Evolutionary conservation across 2,113 vertebrate genomes (phyloP).

Genomic region (Channa argus): DNA sequence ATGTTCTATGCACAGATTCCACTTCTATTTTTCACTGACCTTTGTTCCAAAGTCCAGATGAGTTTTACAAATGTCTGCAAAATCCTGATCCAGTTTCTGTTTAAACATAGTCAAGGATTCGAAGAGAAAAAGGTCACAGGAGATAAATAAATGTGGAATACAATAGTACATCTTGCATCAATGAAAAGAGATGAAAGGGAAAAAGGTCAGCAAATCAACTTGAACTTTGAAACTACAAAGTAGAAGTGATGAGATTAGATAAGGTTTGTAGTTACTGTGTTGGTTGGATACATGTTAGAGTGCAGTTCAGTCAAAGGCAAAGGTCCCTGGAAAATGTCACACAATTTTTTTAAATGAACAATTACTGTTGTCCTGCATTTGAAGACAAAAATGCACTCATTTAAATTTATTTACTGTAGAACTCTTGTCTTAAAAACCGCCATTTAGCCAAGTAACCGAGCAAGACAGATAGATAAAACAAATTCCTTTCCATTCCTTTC

Average conservation of each 20-base stretch:
- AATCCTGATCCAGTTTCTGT: slow-evolving; percentile 16
- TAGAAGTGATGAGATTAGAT: slow-evolving; percentile 21
- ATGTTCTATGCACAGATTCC: slow-evolving; percentile 2
- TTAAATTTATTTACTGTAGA: background rate
- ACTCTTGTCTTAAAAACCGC: too few species aligned
- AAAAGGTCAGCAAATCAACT: slow-evolving; percentile 24
- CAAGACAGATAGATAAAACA: too few species aligned
- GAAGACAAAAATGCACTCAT: slow-evolving; percentile 13
- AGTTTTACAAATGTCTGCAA: background rate
- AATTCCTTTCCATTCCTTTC: too few species aligned
- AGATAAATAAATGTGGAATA: slow-evolving; percentile 6
- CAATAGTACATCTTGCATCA: slow-evolving; percentile 36
- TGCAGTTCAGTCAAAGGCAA: background rate
- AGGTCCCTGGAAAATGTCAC: slow-evolving; percentile 4
- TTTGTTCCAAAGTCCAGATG: background rate
- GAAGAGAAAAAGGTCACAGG: slow-evolving; percentile 40
- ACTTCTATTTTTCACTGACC: background rate
- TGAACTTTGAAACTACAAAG: slow-evolving; percentile 22
- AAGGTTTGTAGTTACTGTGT: background rate
- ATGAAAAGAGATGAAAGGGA: slow-evolving; percentile 9
- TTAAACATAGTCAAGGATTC: slow-evolving; percentile 8
- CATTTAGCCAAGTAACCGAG: too few species aligned
- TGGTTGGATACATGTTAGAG: background rate
- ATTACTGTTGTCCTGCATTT: slow-evolving; percentile 7
- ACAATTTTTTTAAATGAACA: slow-evolving; percentile 19